Percentiles rank a stretch among this genome's conserved stretches.
Conservation (phyloP, 2,113 vertebrate genomes). For the Peucedramus taeniatus region DNA sequence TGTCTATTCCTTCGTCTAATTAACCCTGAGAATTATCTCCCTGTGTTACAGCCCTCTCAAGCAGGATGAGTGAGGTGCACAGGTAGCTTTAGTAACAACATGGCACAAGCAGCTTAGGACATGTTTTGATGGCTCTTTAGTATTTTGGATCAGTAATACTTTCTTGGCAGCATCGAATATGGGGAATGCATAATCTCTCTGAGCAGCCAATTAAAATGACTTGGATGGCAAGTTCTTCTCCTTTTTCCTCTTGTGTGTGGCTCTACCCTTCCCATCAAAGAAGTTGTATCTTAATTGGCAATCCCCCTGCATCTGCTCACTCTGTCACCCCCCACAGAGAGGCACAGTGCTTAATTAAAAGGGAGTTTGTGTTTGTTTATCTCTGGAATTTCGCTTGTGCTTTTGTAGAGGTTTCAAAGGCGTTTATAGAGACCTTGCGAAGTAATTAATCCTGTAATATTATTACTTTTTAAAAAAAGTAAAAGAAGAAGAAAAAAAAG, state of each 20-base stretch:
- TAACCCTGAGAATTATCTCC: neutral
- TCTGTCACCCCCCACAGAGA: slow-evolving; percentile 12
- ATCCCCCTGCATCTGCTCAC: slow-evolving; percentile 42
- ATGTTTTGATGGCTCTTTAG: slow-evolving; percentile 29
- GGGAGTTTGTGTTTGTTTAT: slow-evolving; percentile 61
- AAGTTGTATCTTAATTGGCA: slow-evolving; percentile 69
- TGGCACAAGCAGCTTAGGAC: neutral
- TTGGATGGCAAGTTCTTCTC: slow-evolving; percentile 43
- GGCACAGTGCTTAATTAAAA: slow-evolving; percentile 55
- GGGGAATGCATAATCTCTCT: slow-evolving; percentile 36
- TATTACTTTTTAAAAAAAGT: neutral
- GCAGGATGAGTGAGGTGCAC: neutral
- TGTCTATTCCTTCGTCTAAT: slow-evolving; percentile 2
- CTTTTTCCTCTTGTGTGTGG: slow-evolving; percentile 29
- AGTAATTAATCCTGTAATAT: slow-evolving; percentile 39
- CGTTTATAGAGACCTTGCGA: neutral
- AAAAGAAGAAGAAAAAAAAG: neutral
- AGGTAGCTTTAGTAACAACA: neutral
- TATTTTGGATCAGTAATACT: slow-evolving; percentile 30
- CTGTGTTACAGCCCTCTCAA: neutral
- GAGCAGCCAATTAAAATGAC: slow-evolving; percentile 68
- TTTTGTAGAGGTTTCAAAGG: slow-evolving; percentile 50
- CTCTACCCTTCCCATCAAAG: slow-evolving; percentile 60
- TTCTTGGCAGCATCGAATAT: slow-evolving; percentile 23
- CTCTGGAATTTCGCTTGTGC: slow-evolving; percentile 53